Evolutionary conservation across 1,140 invertebrate species (phyloP), one percentile per base, ranked within the genome.

Genomic region (Pygmarrhopalites habei): DNA sequence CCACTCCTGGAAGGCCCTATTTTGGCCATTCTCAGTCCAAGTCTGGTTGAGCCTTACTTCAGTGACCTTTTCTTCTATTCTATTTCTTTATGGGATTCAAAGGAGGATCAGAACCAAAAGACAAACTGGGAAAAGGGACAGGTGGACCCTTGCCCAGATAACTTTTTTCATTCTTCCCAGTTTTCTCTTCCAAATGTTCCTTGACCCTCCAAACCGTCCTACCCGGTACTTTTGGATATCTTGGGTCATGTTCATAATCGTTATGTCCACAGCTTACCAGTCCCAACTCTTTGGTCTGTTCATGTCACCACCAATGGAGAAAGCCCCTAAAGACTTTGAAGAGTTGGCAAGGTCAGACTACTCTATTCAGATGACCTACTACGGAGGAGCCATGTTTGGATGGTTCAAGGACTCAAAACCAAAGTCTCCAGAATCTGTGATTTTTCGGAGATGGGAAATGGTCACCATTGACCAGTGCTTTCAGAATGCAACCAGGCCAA

Each of bases 371-470:
- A 46, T 46, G 44, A 46, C 44, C 19, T 46, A 46, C 19, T 46
- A n/a, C n/a, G 44, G 44, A 4, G 44, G 44, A 19, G 5, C 44
- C n/a, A 10, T 46, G 15, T 17, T 46, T 17, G n/a, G 19, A 4
- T 46, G 15, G 15, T 46, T 46, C n/a, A 5, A 5, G 4, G 4
- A 46, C 4, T 5, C 44, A 5, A 19, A 35, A 7, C n/a, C n/a
- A n/a, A 35, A 35, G 10, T 35, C 32, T 15, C 41, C 51, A 2
- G 58, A 56, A 26, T 14, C 28, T 17, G 35, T 19, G 21, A 47
- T 65, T 10, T 41, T 60, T 28, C 4, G 28, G n/a, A 19, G 28
- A 19, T 39, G 59, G 32, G 21, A 65, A 21, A n/a, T n/a, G n/a
- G n/a, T n/a, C n/a, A n/a, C n/a, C n/a, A n/a, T n/a, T n/a, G n/a